Base-by-base conservation (phyloP, 2,888 invertebrate genomes). In the Leucoma salicis region DNA sequence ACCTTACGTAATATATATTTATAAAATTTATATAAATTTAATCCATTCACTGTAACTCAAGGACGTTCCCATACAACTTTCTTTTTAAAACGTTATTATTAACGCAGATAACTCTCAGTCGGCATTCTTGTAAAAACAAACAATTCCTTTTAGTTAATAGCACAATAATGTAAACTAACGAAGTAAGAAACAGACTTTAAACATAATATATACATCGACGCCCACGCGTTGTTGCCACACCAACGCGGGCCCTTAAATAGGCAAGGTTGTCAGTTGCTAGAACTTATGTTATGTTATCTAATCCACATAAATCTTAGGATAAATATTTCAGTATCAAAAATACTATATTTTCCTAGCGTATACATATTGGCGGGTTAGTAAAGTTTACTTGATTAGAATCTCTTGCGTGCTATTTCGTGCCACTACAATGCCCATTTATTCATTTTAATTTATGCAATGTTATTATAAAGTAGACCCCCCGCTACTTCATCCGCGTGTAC, bases 221-320 rank as follows among this genome's bases (percentile, higher is more conserved):
- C 72, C 72, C 63, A 73, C 72, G 61, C 63, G 39, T 53, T 63
- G 58, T 31, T 31, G n/a, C 64, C 56, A 54, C 63, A 61, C 2
- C 2, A 29, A 29, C 29, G 1, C 29, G 14, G 13, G 6, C 64
- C 58, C 61, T 57, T 42, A 21, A 11, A 11, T 28, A 27, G 15
- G 29, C 34, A 62, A 39, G 59, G 59, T 42, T 61, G 48, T 35
- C 48, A 31, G 13, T 29, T 2, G 8, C 13, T 29, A 6, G 6
- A 13, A 28, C 28, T 16, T 16, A 16, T 16, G 3, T 16, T 16
- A 6, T 4, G 6, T 6, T 16, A 16, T n/a, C n/a, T n/a, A n/a
- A n/a, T n/a, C n/a, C n/a, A n/a, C n/a, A n/a, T n/a, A n/a, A n/a
- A n/a, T n/a, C n/a, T n/a, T n/a, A n/a, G n/a, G n/a, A n/a, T n/a